Evolutionary conservation across 2,113 vertebrate genomes (phyloP), one percentile per base, ranked within the genome.

Genomic region (Leptobrachium ailaonicum): DNA sequence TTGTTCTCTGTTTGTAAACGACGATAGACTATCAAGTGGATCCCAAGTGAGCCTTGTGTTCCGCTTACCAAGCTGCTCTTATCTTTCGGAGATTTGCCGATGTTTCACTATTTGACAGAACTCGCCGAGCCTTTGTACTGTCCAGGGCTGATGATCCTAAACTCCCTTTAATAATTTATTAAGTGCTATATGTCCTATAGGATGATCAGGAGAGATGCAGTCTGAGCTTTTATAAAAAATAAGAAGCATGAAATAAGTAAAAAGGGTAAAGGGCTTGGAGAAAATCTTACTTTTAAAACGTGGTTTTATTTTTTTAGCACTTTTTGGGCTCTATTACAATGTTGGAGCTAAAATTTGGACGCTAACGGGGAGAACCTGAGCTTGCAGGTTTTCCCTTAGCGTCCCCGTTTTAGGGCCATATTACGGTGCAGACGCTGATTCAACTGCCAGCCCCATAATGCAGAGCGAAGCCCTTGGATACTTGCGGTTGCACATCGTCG

Each of bases 151-250:
- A 76, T 83, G 78, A 86, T 86, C 70, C 85, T 77, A 77, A 87
- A 88, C 85, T 83, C 85, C 11, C 66, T 79, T 91, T 86, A 83
- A 89, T 91, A 88, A 89, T 92, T 91, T 84, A 90, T 90, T 86
- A 89, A 86, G 77, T 82, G 84, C 82, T 85, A 50, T 83, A 72
- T 88, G 85, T 89, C 90, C 87, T 89, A 76, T 82, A 87, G 88
- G 89, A 82, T 90, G 89, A 83, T 71, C 86, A 86, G 81, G 75
- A 87, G 83, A 84, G 83, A 86, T 83, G 88, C 73, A 80, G 47
- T 82, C 53, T 60, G 83, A 89, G 83, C 87, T 80, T 66, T 77
- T 82, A 79, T 82, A 77, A 43, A 62, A 80, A 50, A 50, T 50
- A 50, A 32, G 20, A 32, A 32, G 20, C 20, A 32, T 32, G 20